Base-by-base conservation (phyloP, 2,888 invertebrate species). In the Tetropium fuscum region DNA sequence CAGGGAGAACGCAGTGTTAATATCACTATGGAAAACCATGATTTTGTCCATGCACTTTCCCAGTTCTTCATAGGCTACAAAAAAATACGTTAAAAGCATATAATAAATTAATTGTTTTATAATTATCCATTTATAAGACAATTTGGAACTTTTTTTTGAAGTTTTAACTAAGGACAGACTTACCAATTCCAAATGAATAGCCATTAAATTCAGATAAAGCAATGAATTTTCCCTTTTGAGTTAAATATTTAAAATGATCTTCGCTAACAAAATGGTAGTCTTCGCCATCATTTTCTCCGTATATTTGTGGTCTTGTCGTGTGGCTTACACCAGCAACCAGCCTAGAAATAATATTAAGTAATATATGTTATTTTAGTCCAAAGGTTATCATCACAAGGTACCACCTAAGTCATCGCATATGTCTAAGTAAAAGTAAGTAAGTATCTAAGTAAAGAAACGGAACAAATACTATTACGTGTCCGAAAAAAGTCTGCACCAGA, bases 161-260 rank as follows among this genome's bases (percentile, higher is more conserved):
- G n/a, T n/a, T n/a, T n/a, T n/a, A n/a, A n/a, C n/a, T n/a, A n/a
- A n/a, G n/a, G n/a, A n/a, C 13, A 10, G 2, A 74, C 73, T 73
- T 70, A 82, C 82, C 75, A 58, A 83, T 78, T 51, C 83, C 83
- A 66, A 80, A 83, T 58, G 75, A 78, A 43, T 80, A 61, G 3
- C 83, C 83, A 5, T 82, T 64, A 18, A 75, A 59, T 63, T 82
- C 81, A 13, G 79, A 76, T n/a, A 80, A 74, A 0, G 81, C 75
- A n/a, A 82, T 58, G 63, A 83, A 82, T 53, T 80, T 75, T 8
- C 83, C 83, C n/a, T 74, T 66, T 20, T 78, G 71, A 1, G 79
- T 68, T 75, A 83, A 78, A 7, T 76, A 70, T 36, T 78, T 75
- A 59, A 83, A 83, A 30, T 73, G 60, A 51, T 80, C 76, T 6